Evolutionary conservation across 2,888 invertebrate species (phyloP), one percentile per base, ranked within the genome.

Genomic region (Tipula confusa): DNA sequence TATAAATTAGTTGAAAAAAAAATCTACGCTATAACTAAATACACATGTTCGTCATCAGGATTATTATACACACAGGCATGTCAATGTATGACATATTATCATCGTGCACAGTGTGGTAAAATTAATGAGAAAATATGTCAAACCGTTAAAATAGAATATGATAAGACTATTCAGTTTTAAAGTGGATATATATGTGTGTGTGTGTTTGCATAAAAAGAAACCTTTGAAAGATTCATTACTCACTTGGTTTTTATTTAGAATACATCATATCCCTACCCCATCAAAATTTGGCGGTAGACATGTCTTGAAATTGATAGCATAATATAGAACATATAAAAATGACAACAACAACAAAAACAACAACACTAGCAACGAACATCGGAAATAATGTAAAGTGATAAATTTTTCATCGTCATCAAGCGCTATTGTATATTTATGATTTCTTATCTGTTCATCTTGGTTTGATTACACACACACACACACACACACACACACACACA

Each of bases 371-470:
- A 38, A 1, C n/a, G n/a, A 38, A 13, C 13, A 38, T 38, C 38
- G 38, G 38, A 3, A 38, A 64, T n/a, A 64, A 64, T 64, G 9
- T 64, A 64, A n/a, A 64, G 64, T 64, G 64, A 64, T 64, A 64
- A 64, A 64, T 64, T 64, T 64, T 64, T 64, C 64, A 24, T 24
- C 64, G 24, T 64, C 64, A 64, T 64, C 64, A 24, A 64, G 64
- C 1, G 11, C 24, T 18, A 64, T 64, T 64, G 64, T 18, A 24
- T 15, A 15, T 43, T 64, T 24, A 64, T 64, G 64, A 64, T 64
- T 64, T 64, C 64, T 64, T 64, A 64, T 64, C 64, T 64, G 24
- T 64, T 64, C 64, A 64, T 64, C 64, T 64, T 64, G 64, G 64
- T 64, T 64, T 64, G 64, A 64, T 18, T 24, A 64, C 24, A 24